Evolutionary conservation across 2,797 vertebrate species (phyloP).

Genomic region (Phoeniculus purpureus): DNA sequence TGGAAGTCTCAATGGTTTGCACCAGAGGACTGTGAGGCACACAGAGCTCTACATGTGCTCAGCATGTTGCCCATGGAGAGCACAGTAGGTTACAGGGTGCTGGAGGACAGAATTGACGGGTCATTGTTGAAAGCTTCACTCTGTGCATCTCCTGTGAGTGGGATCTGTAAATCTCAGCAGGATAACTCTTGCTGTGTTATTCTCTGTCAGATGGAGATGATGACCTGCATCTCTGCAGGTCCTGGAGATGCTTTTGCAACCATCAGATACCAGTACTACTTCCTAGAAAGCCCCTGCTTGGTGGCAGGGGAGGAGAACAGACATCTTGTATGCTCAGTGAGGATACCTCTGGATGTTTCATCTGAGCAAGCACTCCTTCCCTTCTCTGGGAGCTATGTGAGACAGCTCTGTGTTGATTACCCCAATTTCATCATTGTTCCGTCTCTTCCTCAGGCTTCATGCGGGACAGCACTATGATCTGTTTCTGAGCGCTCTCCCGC

Average conservation of each 20-base stretch:
- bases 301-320: not conserved
- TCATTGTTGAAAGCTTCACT: not conserved
- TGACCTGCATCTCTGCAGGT: not conserved
- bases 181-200: not conserved
- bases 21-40: not conserved
- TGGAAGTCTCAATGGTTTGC: not conserved
- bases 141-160: not conserved
- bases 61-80: not conserved
- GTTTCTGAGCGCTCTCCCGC: not conserved
- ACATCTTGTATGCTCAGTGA: not conserved
- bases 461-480: not conserved
- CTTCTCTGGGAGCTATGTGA: not conserved
- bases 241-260: not conserved
- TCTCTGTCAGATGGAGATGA: not conserved
- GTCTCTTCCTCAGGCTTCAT: not conserved
- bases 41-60: not conserved
- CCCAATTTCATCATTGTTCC: not conserved
- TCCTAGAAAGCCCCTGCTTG: not conserved
- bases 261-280: not conserved
- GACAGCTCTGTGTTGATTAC: not conserved
- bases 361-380: not conserved
- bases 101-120: not conserved
- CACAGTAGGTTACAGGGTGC: not conserved
- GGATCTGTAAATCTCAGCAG: not conserved
- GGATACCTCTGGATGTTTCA: not conserved